Conservation (phyloP, 2,797 vertebrate species). For the Siniperca undulata region DNA sequence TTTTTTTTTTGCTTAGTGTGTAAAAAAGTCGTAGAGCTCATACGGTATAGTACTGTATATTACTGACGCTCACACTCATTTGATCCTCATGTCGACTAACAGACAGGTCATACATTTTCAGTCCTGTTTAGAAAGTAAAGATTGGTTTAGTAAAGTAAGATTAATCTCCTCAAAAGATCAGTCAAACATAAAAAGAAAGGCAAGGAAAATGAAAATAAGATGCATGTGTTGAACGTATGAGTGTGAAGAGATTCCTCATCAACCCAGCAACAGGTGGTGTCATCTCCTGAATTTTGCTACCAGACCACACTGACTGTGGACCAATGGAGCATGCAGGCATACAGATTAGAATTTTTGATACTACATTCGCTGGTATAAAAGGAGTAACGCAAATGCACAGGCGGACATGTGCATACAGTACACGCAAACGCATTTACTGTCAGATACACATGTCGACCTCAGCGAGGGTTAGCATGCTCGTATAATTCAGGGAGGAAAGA, state of each 20-base stretch:
- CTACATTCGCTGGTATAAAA: background rate
- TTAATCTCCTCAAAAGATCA: background rate
- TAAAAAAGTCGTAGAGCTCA: background rate
- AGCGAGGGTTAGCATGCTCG: background rate
- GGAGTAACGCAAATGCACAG: background rate
- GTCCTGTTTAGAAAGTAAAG: slow-evolving; percentile 19
- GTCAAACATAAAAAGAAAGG: background rate
- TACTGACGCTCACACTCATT: background rate
- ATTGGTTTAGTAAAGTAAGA: background rate
- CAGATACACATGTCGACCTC: background rate
- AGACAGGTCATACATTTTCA: background rate
- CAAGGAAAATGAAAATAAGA: background rate
- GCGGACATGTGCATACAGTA: background rate
- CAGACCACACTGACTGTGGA: slow-evolving; percentile 30
- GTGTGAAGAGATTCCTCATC: slow-evolving; percentile 40
- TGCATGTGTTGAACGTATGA: background rate
- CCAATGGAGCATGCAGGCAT: background rate
- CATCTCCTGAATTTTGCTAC: slow-evolving; percentile 17
- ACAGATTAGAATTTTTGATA: background rate
- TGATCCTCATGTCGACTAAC: background rate
- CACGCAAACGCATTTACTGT: background rate
- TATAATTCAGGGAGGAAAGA: background rate
- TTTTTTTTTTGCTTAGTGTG: background rate
- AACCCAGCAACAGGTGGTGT: slow-evolving; percentile 50
- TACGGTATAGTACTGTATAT: background rate